phyloP scores from a whole-genome alignment of 2,113 vertebrate species.

The Nycticorax nycticorax region DNA sequence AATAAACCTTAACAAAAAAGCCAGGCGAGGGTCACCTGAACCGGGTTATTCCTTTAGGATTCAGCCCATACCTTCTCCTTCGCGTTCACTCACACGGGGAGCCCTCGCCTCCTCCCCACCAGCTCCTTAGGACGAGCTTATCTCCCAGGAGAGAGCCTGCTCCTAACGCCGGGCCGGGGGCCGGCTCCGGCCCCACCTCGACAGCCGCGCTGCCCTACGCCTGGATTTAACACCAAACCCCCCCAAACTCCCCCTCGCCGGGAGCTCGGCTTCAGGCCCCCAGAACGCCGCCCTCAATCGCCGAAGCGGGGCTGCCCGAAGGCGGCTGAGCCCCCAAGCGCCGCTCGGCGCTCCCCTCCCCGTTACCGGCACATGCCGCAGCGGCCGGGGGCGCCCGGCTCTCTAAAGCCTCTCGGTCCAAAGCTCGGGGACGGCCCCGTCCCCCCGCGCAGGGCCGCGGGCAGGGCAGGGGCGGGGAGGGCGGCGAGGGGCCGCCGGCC shows the following conservation, averaged over 20 bases:
- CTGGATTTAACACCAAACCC: no score
- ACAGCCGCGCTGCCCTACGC: no score
- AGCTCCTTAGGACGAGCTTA: background rate
- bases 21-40: background rate
- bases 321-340: no score
- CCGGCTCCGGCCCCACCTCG: no score
- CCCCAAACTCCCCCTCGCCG: background rate
- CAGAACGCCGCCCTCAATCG: background rate
- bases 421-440: background rate
- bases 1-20: background rate
- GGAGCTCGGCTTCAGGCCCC: background rate
- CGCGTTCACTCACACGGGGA: background rate
- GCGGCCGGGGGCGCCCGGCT: background rate
- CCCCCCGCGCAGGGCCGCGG: background rate
- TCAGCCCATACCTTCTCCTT: background rate
- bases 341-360: background rate
- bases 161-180: background rate
- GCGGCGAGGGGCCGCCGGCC: background rate
- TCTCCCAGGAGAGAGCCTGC: background rate
- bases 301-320: rapidly evolving
- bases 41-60: background rate
- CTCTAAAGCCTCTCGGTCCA: background rate
- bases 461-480: background rate
- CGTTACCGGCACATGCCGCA: background rate
- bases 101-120: background rate